Conservation (phyloP, 2,888 invertebrate species). For the Elysia crispata region DNA sequence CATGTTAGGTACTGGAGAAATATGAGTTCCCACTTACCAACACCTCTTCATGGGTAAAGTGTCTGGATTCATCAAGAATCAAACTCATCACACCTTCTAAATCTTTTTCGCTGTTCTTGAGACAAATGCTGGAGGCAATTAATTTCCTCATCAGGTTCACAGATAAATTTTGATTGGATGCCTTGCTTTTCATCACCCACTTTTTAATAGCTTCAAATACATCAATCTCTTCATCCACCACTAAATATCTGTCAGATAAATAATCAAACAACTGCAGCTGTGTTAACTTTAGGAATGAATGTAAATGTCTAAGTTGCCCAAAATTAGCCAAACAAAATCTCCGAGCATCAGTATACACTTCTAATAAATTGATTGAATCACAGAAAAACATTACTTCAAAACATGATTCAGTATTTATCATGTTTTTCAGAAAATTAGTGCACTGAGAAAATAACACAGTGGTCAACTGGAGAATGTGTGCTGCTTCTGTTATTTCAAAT, state of each 20-base stretch:
- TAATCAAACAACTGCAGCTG: conserved; percentile 17
- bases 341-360: conserved; percentile 26
- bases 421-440: conserved; percentile 25
- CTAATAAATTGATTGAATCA: neutral
- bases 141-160: neutral
- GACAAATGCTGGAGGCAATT: conserved; percentile 14
- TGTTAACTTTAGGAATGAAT: conserved; percentile 17
- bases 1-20: too few relatives aligned
- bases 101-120: neutral
- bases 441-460: neutral
- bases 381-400: conserved; percentile 38
- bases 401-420: conserved; percentile 6
- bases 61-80: neutral
- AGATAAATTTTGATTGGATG: too few relatives aligned
- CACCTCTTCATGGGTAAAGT: neutral
- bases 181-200: conserved; percentile 10
- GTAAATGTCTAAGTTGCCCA: conserved; percentile 2
- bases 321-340: conserved; percentile 37
- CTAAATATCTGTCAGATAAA: conserved; percentile 40
- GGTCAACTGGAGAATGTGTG: conserved; percentile 33
- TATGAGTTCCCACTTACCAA: neutral
- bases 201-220: conserved; percentile 30
- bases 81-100: neutral
- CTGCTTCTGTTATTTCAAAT: conserved; percentile 21
- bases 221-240: conserved; percentile 27